Conservation (phyloP, 2,888 invertebrate genomes). For the Erannis defoliaria region DNA sequence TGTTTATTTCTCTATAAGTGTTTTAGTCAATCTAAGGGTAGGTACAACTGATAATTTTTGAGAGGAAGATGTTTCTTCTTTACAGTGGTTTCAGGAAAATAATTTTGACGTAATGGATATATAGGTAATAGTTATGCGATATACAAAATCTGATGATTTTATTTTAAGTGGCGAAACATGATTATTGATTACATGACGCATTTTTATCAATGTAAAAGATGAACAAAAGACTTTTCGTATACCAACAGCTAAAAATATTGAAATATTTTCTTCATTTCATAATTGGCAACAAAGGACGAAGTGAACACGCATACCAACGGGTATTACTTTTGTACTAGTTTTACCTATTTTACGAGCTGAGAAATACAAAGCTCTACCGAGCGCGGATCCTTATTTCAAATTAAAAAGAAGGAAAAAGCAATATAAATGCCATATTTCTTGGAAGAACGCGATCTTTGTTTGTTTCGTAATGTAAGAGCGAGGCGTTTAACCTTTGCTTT, state of each 20-base stretch:
- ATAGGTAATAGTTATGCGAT: no score
- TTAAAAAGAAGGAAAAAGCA: constrained; percentile 39
- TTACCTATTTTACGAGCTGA: constrained; percentile 29
- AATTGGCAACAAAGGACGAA: constrained; percentile 12
- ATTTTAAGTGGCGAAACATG: no score
- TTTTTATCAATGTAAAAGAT: not conserved
- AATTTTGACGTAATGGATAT: no score
- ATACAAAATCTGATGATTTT: not conserved
- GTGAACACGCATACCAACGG: constrained; percentile 12
- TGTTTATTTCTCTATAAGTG: no score
- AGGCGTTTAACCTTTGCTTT: not conserved
- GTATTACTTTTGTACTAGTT: constrained; percentile 27
- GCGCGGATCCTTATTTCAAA: constrained; percentile 41
- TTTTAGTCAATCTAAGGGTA: no score
- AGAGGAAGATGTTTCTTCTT: no score
- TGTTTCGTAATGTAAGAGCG: constrained; percentile 16
- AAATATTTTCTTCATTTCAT: constrained; percentile 37
- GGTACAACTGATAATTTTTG: no score
- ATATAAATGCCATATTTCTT: constrained; percentile 40
- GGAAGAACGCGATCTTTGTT: constrained; percentile 23
- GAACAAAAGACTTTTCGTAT: constrained; percentile 2
- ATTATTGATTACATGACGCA: no score
- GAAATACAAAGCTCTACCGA: constrained; percentile 36
- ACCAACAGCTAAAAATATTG: constrained; percentile 13
- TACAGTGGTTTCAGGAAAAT: no score